These are phyloP conservation scores for Sinocyclocheilus maitianheensis DNA, from an alignment of 2,113 vertebrate species.

Conservation along the genomic window DNA sequence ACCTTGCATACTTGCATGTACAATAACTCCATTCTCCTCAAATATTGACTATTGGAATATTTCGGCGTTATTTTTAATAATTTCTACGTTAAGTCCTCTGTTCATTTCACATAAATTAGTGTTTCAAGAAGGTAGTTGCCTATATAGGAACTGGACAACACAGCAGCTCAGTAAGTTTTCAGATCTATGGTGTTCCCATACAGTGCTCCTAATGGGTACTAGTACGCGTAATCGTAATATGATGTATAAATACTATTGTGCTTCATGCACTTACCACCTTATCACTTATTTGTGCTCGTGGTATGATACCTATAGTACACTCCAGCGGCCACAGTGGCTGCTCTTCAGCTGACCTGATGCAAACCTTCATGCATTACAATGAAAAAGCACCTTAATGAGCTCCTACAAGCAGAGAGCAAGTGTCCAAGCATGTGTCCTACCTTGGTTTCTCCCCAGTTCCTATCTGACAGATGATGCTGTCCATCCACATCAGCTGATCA, in stretches of 20 bases:
- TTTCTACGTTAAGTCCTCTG: neutral
- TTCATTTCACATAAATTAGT: neutral
- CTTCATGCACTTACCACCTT: conserved; percentile 28
- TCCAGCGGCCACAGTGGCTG: conserved; percentile 18
- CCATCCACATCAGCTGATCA: conserved; percentile 94
- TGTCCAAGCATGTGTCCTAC: conserved; percentile 65
- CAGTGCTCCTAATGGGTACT: neutral
- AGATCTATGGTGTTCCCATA: neutral
- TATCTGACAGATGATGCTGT: conserved; percentile 88
- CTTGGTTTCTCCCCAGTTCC: conserved; percentile 89
- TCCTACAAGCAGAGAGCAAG: neutral
- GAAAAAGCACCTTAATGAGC: conserved; percentile 6
- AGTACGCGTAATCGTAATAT: neutral
- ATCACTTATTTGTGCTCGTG: neutral
- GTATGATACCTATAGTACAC: conserved; percentile 24
- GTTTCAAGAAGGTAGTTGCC: neutral
- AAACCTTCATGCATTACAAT: conserved; percentile 34
- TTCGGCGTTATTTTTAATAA: neutral
- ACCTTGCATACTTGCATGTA: no score
- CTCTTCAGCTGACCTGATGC: conserved; percentile 11
- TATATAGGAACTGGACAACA: neutral
- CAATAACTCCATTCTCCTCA: no score
- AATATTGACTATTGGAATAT: neutral
- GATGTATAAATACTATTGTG: neutral
- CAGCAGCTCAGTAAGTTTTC: conserved; percentile 5